A percentile compares a stretch with the other conserved stretches of the same genome.
These are phyloP conservation scores for Columba livia DNA, from an alignment of 2,113 vertebrate genomes.

Conservation along the genomic window DNA sequence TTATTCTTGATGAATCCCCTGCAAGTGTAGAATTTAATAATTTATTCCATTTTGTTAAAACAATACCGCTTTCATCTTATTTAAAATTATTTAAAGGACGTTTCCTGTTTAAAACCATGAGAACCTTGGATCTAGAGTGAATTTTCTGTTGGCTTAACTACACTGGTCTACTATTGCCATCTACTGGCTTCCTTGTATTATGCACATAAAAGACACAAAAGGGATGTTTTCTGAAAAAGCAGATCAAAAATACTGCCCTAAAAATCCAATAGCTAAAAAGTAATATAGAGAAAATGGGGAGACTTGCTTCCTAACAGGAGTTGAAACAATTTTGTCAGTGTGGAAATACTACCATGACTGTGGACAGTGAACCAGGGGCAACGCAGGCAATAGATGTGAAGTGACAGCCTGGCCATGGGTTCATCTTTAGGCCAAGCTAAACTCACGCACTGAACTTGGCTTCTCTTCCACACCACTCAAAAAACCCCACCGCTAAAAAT, in stretches of 20 bases:
- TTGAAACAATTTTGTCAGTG: background rate
- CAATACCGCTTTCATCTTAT: slow-evolving; percentile 32
- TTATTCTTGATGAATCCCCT: background rate
- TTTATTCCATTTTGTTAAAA: slow-evolving; percentile 38
- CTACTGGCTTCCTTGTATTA: slow-evolving; percentile 63
- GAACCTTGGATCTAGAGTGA: background rate
- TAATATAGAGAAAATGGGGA: background rate
- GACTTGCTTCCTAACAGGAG: background rate
- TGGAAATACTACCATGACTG: slow-evolving; percentile 46
- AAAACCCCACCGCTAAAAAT: slow-evolving; percentile 50
- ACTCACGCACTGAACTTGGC: slow-evolving; percentile 22
- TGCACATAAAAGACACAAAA: slow-evolving; percentile 3
- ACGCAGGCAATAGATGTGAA: slow-evolving; percentile 42
- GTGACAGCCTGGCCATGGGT: background rate
- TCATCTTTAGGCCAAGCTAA: slow-evolving; percentile 56
- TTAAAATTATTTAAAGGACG: slow-evolving; percentile 36
- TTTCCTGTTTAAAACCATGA: slow-evolving; percentile 43
- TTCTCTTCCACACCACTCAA: slow-evolving; percentile 32
- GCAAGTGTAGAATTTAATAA: slow-evolving; percentile 27
- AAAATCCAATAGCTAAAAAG: background rate
- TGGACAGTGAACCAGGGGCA: slow-evolving; percentile 31
- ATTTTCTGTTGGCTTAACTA: background rate
- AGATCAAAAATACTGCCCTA: background rate
- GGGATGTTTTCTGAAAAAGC: background rate
- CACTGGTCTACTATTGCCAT: slow-evolving; percentile 75